Percentiles rank a stretch among this genome's conserved stretches.
phyloP scores from a whole-genome alignment of 2,797 vertebrate genomes.

The Menidia menidia region DNA sequence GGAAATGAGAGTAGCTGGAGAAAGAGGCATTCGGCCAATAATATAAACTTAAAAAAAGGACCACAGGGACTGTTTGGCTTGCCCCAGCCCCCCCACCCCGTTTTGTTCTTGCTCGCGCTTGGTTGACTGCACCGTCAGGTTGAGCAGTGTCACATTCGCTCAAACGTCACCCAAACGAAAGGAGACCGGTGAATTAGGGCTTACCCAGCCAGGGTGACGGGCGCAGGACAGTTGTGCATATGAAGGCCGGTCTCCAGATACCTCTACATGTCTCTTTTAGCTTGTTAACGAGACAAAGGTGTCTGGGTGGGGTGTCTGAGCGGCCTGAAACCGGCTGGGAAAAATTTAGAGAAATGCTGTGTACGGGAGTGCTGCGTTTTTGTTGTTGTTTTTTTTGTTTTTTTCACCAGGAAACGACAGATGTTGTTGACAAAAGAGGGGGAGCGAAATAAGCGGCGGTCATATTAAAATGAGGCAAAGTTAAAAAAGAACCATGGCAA shows the following conservation, averaged over 20 bases:
- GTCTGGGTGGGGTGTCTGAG: background rate
- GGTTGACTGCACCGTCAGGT: conserved; percentile 55
- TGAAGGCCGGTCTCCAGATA: conserved; percentile 28
- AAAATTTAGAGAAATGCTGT: conserved; percentile 36
- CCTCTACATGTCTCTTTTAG: conserved; percentile 34
- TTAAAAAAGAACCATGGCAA: conserved; percentile 66
- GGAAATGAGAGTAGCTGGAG: conserved; percentile 2
- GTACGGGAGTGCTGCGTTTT: conserved; percentile 3
- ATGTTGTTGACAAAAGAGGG: conserved; percentile 76
- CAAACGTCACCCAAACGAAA: conserved; percentile 39
- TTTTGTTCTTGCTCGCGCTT: conserved; percentile 39
- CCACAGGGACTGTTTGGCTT: conserved; percentile 23
- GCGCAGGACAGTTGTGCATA: background rate
- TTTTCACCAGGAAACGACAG: conserved; percentile 58
- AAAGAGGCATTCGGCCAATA: conserved; percentile 9
- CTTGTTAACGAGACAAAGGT: conserved; percentile 59
- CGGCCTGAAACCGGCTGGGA: conserved; percentile 13
- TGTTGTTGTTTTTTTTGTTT: too few species aligned
- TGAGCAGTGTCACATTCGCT: conserved; percentile 47
- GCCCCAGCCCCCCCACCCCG: conserved; percentile 13
- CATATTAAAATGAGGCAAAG: conserved; percentile 64
- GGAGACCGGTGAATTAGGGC: conserved; percentile 40
- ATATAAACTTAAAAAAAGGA: conserved; percentile 20
- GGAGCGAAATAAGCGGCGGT: conserved; percentile 52
- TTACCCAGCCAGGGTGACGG: conserved; percentile 29